Evolutionary conservation across 2,113 vertebrate species (phyloP).

Genomic region (Xiphophorus maculatus): DNA sequence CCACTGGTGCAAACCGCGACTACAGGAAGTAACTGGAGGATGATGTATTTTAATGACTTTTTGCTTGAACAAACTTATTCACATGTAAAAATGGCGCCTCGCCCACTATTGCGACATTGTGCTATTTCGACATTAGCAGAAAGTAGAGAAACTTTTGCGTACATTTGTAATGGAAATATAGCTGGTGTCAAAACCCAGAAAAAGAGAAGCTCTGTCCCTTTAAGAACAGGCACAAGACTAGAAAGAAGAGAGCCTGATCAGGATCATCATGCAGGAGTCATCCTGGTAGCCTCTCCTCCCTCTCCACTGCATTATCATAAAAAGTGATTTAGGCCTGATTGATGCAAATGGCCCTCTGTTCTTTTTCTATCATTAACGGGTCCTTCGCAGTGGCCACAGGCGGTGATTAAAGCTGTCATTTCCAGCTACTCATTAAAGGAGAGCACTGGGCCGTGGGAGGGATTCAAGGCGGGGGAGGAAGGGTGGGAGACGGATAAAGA

Average conservation of each 20-base stretch:
- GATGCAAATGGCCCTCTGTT: constrained; percentile 99
- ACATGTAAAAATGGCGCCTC: too few relatives aligned
- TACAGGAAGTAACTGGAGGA: too few relatives aligned
- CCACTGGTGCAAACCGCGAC: too few relatives aligned
- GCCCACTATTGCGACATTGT: too few relatives aligned
- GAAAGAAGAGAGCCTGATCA: constrained; percentile 81
- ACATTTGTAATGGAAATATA: too few relatives aligned
- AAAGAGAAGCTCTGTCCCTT: constrained; percentile 74
- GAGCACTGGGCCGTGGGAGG: constrained; percentile 82
- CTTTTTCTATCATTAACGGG: constrained; percentile 98
- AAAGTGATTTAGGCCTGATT: constrained; percentile 99
- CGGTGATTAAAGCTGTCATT: constrained; percentile 99
- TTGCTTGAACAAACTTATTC: too few relatives aligned
- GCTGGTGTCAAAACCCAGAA: not conserved
- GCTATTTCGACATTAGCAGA: too few relatives aligned
- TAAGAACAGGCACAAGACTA: constrained; percentile 79
- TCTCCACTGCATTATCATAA: constrained; percentile 99
- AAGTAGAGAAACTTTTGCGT: too few relatives aligned
- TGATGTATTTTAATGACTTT: too few relatives aligned
- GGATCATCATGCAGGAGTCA: constrained; percentile 92
- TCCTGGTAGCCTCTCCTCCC: constrained; percentile 88
- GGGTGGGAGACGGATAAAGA: constrained; percentile 73
- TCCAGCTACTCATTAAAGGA: constrained; percentile 98
- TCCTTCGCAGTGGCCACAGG: constrained; percentile 96
- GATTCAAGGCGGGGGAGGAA: constrained; percentile 77